Conservation (phyloP, 2,888 invertebrate genomes). For the Xanthorhoe spadicearia region DNA sequence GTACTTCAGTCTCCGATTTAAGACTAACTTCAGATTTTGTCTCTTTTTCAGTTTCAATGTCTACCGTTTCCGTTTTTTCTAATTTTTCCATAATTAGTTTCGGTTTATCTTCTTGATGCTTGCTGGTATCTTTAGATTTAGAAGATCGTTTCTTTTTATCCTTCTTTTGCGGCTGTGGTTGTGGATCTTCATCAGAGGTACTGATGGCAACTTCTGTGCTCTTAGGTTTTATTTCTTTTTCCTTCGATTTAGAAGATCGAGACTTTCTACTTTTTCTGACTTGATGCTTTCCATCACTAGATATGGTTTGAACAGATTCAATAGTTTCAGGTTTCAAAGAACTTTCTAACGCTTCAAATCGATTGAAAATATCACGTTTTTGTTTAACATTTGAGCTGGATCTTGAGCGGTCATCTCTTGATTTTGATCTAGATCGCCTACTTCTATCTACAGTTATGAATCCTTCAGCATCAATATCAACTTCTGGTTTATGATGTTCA, state of each 20-base stretch:
- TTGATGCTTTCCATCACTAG: conserved; percentile 54
- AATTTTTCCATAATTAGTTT: conserved; percentile 21
- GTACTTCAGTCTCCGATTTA: background rate
- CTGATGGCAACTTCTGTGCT: conserved; percentile 45
- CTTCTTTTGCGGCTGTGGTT: conserved; percentile 61
- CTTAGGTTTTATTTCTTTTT: conserved; percentile 66
- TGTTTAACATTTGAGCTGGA: conserved; percentile 56
- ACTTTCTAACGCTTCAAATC: conserved; percentile 65
- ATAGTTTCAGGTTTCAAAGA: conserved; percentile 58
- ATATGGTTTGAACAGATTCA: conserved; percentile 49
- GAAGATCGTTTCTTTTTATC: conserved; percentile 69
- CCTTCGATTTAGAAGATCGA: conserved; percentile 71
- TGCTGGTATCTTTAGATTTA: conserved; percentile 58
- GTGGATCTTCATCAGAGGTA: conserved; percentile 63
- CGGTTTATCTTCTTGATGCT: conserved; percentile 34
- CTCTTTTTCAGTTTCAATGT: conserved; percentile 1
- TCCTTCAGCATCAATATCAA: conserved; percentile 72
- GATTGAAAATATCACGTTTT: conserved; percentile 60
- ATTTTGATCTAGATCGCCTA: conserved; percentile 82
- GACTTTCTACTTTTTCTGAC: conserved; percentile 60
- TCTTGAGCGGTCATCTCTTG: conserved; percentile 72
- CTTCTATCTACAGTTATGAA: conserved; percentile 79
- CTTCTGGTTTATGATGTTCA: conserved; percentile 57
- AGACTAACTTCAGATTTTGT: background rate
- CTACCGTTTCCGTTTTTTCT: conserved; percentile 1